These are phyloP conservation scores for Lycopodina hypogea DNA, from an alignment of 37 sponge, comb jelly and placozoan species.

Conservation along the genomic window DNA sequence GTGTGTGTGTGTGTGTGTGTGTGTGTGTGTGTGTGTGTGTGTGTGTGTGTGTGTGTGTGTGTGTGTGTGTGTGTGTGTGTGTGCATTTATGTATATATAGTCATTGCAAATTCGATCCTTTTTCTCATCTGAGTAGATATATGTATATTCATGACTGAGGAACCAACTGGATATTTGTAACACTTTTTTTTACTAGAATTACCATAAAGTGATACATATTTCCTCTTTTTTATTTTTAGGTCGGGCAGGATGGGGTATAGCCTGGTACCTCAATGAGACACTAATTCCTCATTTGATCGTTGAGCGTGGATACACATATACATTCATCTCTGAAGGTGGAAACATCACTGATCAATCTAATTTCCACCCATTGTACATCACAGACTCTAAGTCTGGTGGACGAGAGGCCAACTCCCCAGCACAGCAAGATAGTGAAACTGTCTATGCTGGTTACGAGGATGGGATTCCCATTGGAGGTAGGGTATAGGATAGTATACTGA, in stretches of 20 bases:
- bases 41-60: no score
- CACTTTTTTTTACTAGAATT: not conserved
- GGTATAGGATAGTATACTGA: not conserved
- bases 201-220: not conserved
- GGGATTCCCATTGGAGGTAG: slow-evolving; percentile 20
- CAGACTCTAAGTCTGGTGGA: slow-evolving; percentile 41
- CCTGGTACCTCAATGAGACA: slow-evolving; percentile 65
- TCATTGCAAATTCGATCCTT: no score
- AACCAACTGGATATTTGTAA: not conserved
- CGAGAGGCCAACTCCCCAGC: not conserved
- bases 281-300: slow-evolving; percentile 68
- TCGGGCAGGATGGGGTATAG: slow-evolving; percentile 54
- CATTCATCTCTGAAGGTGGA: slow-evolving; percentile 57
- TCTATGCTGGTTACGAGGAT: slow-evolving; percentile 53
- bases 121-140: not conserved
- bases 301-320: slow-evolving; percentile 53
- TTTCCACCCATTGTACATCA: slow-evolving; percentile 82
- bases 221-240: slow-evolving; percentile 6
- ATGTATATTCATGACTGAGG: not conserved
- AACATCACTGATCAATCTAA: not conserved
- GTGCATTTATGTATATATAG: no score
- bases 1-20: no score
- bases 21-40: no score
- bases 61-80: no score
- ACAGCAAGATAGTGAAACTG: slow-evolving; percentile 23